A percentile compares a stretch with the other conserved stretches of the same genome.
Conservation (phyloP, 1,140 invertebrate species). For the Laupala kohalensis region DNA sequence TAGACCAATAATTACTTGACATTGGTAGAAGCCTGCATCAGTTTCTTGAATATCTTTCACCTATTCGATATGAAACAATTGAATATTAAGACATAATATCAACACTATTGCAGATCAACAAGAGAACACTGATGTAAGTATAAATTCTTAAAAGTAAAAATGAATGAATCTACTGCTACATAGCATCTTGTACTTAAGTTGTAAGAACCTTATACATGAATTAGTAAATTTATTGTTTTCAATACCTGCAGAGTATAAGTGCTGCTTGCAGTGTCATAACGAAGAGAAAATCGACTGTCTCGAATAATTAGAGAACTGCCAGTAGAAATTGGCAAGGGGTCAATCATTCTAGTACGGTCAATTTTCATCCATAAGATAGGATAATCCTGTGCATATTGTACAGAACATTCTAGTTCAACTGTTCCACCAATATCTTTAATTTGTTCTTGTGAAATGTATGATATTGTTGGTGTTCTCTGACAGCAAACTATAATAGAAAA, state of each 20-base stretch:
- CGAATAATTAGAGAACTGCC: slow-evolving; percentile 68
- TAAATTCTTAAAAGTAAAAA: background rate
- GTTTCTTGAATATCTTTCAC: slow-evolving; percentile 93
- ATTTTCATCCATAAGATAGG: slow-evolving; percentile 71
- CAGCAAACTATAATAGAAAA: slow-evolving; percentile 29
- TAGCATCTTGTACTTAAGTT: background rate
- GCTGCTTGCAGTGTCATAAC: slow-evolving; percentile 60
- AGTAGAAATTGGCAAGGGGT: slow-evolving; percentile 60
- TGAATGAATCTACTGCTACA: background rate
- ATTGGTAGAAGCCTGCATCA: slow-evolving; percentile 77
- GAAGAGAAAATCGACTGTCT: slow-evolving; percentile 74
- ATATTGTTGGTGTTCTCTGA: slow-evolving; percentile 79
- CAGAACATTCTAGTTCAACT: slow-evolving; percentile 75
- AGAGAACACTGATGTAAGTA: background rate
- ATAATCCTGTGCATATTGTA: slow-evolving; percentile 77
- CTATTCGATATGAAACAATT: slow-evolving; percentile 36
- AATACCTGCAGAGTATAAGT: slow-evolving; percentile 67
- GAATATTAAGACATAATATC: slow-evolving; percentile 12
- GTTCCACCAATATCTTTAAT: slow-evolving; percentile 82
- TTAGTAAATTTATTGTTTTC: too few relatives aligned
- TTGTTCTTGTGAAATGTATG: slow-evolving; percentile 80
- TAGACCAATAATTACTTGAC: slow-evolving; percentile 67
- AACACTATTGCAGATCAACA: background rate
- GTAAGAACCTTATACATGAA: background rate
- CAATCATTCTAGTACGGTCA: slow-evolving; percentile 34